Percentiles rank a stretch among this genome's conserved stretches.
Conservation (phyloP, 2,888 invertebrate species). For the Heliconius cydno region DNA sequence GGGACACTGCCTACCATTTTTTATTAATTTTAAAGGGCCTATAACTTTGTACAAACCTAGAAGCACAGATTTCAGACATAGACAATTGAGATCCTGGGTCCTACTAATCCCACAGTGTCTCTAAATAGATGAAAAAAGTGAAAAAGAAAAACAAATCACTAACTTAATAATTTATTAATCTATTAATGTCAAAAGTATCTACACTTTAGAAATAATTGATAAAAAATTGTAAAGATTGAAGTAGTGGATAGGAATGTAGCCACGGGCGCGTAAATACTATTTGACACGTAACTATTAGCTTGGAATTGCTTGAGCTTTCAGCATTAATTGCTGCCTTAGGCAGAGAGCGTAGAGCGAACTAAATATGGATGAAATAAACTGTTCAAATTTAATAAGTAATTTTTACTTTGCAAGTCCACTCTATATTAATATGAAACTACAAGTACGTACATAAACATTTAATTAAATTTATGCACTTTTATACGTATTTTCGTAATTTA, state of each 20-base stretch:
- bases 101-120: background rate
- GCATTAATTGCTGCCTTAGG: conserved; percentile 71
- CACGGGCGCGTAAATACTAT: conserved; percentile 51
- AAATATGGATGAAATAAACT: conserved; percentile 18
- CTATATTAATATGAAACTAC: too few relatives aligned
- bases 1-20: too few relatives aligned
- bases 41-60: too few relatives aligned
- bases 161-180: too few relatives aligned
- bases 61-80: too few relatives aligned
- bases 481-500: background rate
- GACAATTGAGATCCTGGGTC: background rate
- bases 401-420: too few relatives aligned
- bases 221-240: background rate
- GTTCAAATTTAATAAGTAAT: too few relatives aligned
- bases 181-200: background rate
- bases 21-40: too few relatives aligned
- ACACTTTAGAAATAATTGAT: background rate
- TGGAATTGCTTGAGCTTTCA: conserved; percentile 62
- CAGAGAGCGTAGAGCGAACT: conserved; percentile 41
- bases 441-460: background rate
- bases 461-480: background rate
- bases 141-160: background rate
- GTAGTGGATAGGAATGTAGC: conserved; percentile 36
- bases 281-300: conserved; percentile 54
- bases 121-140: background rate